Percentiles rank a stretch among this genome's conserved stretches.
Evolutionary conservation across 2,797 vertebrate species (phyloP).

Genomic region (Hapalemur alaotrensis): DNA sequence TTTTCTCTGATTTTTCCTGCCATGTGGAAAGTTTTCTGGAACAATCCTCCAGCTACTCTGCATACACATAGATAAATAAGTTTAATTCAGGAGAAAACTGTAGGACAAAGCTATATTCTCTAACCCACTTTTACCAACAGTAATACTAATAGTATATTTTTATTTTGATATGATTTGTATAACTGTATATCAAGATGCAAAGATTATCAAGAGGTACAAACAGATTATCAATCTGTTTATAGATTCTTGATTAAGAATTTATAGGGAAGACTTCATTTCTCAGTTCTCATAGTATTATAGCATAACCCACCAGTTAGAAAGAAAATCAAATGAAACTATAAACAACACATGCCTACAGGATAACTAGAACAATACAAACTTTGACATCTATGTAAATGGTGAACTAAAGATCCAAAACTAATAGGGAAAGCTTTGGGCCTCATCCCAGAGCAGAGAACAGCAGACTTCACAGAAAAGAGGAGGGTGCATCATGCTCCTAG

Average conservation of each 20-base stretch:
- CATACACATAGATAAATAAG: not conserved
- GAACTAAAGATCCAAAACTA: slow-evolving; percentile 9
- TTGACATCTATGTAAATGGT: not conserved
- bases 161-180: not conserved
- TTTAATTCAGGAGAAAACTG: not conserved
- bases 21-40: not conserved
- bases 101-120: not conserved
- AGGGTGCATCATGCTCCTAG: not conserved
- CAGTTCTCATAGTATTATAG: not conserved
- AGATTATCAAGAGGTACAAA: not conserved
- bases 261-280: not conserved
- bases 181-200: not conserved
- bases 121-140: not conserved
- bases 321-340: slow-evolving; percentile 6
- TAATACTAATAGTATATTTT: not conserved
- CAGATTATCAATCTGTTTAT: not conserved
- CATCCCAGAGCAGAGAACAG: not conserved
- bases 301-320: not conserved
- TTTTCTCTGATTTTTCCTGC: not conserved
- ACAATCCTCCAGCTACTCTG: not conserved
- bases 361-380: not conserved
- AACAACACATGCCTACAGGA: not conserved
- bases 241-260: not conserved
- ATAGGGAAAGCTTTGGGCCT: not conserved
- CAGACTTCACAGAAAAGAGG: not conserved